These are phyloP conservation scores for Sepioteuthis lessoniana DNA, from an alignment of 2,888 invertebrate genomes.

Conservation along the genomic window DNA sequence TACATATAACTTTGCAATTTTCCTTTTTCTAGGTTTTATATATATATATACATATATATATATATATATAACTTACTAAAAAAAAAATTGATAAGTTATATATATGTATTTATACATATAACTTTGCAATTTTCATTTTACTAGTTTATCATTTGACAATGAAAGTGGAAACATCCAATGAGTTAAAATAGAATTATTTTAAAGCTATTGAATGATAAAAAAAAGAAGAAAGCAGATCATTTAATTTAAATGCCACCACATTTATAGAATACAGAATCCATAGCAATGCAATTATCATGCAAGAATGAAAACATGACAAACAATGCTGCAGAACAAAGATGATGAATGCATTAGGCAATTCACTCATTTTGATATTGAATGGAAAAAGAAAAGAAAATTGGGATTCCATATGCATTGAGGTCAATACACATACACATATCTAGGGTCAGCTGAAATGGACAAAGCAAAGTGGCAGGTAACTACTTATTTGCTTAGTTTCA, in stretches of 20 bases:
- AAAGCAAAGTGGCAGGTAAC: neutral
- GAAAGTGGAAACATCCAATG: neutral
- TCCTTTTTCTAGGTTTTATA: no score
- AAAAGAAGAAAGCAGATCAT: neutral
- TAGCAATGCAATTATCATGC: neutral
- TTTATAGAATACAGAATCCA: neutral
- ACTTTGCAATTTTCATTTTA: neutral
- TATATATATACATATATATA: no score
- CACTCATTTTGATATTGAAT: neutral
- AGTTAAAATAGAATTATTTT: neutral
- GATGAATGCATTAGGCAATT: neutral
- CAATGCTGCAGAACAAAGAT: neutral
- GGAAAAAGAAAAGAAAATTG: neutral
- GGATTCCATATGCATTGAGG: neutral
- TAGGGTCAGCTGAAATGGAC: neutral
- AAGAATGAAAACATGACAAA: neutral
- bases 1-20: no score
- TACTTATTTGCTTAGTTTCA: neutral
- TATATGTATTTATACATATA: neutral
- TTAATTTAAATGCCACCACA: neutral
- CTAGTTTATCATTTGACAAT: neutral
- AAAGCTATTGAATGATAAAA: neutral
- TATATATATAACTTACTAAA: no score
- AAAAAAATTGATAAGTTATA: no score
- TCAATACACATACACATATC: neutral